These are phyloP conservation scores for Perithous albicinctus DNA, from an alignment of 2,888 invertebrate genomes.

Conservation along the genomic window DNA sequence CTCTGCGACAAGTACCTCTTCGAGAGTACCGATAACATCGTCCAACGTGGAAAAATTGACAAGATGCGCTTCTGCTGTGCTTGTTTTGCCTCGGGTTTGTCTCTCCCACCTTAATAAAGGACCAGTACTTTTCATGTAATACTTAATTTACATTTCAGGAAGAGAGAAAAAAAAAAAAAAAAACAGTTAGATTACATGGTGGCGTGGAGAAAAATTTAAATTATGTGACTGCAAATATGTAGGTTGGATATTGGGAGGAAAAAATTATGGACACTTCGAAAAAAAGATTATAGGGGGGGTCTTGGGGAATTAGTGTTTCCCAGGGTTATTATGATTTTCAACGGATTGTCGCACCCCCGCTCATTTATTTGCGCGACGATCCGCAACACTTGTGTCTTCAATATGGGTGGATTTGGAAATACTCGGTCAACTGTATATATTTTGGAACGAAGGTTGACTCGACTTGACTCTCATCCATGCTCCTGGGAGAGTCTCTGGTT, in stretches of 20 bases:
- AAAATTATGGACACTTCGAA: not conserved
- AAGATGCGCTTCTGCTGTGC: slow-evolving; percentile 8
- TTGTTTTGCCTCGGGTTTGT: not conserved
- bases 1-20: slow-evolving; percentile 51
- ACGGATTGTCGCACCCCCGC: slow-evolving; percentile 51
- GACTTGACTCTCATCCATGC: slow-evolving; percentile 34
- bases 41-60: slow-evolving; percentile 58
- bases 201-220: not conserved
- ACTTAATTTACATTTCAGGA: slow-evolving; percentile 42
- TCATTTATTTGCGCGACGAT: slow-evolving; percentile 25
- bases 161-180: too few species aligned
- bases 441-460: slow-evolving; percentile 53
- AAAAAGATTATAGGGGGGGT: slow-evolving; percentile 23
- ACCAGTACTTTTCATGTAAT: slow-evolving; percentile 8
- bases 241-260: not conserved
- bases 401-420: slow-evolving; percentile 45
- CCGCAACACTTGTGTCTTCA: slow-evolving; percentile 30
- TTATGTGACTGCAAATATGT: not conserved
- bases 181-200: slow-evolving; percentile 23
- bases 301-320: slow-evolving; percentile 60
- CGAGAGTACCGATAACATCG: slow-evolving; percentile 59
- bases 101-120: slow-evolving; percentile 1
- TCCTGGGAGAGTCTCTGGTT: slow-evolving; percentile 75
- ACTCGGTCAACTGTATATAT: slow-evolving; percentile 59
- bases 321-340: slow-evolving; percentile 62